phyloP scores from a whole-genome alignment of 1,140 invertebrate genomes.

The Cataglyphis hispanica region DNA sequence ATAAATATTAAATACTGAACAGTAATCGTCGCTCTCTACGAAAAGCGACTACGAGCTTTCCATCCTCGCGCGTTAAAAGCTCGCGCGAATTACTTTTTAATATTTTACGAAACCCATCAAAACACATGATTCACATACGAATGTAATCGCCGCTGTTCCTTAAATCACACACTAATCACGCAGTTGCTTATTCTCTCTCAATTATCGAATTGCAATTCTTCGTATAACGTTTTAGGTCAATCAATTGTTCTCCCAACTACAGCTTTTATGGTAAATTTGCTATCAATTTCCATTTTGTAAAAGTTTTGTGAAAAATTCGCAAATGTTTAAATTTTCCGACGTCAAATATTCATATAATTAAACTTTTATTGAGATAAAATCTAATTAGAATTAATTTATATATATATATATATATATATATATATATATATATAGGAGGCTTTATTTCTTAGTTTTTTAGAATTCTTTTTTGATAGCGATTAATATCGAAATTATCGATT shows the following conservation, averaged over 20 bases:
- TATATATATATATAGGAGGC: too few relatives aligned
- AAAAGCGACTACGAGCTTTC: neutral
- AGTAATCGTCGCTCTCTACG: slow-evolving; percentile 24
- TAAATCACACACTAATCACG: slow-evolving; percentile 11
- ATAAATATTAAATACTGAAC: slow-evolving; percentile 58
- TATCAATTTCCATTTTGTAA: neutral
- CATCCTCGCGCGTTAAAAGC: neutral
- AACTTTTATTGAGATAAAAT: neutral
- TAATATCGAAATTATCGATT: neutral
- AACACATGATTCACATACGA: neutral
- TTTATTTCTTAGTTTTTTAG: neutral
- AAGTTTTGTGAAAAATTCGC: neutral
- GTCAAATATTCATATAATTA: neutral
- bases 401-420: too few relatives aligned
- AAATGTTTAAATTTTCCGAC: neutral
- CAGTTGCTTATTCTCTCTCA: neutral
- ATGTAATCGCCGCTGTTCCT: neutral
- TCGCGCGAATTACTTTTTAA: neutral
- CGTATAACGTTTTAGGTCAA: neutral
- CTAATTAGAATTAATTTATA: neutral
- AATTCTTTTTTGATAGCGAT: neutral
- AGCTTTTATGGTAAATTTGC: neutral
- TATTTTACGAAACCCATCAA: neutral
- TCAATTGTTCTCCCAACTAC: slow-evolving; percentile 18
- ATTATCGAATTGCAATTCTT: neutral